Evolutionary conservation across 2,113 vertebrate genomes (phyloP), one percentile per base, ranked within the genome.

Genomic region (Syrrhaptes paradoxus): DNA sequence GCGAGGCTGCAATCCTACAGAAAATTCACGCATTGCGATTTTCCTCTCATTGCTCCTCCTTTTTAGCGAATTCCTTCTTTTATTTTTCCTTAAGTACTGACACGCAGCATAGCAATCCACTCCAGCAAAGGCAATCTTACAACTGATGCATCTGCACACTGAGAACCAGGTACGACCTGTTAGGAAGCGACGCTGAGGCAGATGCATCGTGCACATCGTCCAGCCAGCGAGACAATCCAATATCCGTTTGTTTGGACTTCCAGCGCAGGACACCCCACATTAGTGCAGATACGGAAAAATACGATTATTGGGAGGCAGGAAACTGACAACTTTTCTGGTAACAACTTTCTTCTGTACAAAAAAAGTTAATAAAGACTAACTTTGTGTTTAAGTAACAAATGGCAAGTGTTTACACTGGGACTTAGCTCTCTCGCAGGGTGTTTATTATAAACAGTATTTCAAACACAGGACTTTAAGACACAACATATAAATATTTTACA

Each of bases 401-500:
- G 13, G 72, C 52, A 81, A 90, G 63, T 85, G 76, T 90, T 85
- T 93, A 90, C 57, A 51, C 49, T 88, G 87, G 87, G 84, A 93
- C 74, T 8, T 82, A 90, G 84, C 62, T 94, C 92, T 96, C 81
- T 94, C 97, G 91, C 16, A 89, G 82, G 89, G 76, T 85, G 87
- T 94, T 97, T 97, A 97, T 98, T 97, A 98, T 97, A 97, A 98
- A 95, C 74, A 97, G 94, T 96, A 95, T 95, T 97, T 97, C 97
- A 96, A 94, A 97, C 94, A 92, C 43, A 94, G 96, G 96, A 96
- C 91, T 97, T 97, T 84, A 90, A 96, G 95, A 97, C 92, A 96
- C 97, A 95, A 97, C 66, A 57, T 90, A 98, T 98, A 98, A 98
- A 98, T 98, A 98, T 98, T 98, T 98, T 94, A 98, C 94, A 62